Percentiles rank a stretch among this genome's conserved stretches.
Evolutionary conservation across 2,797 vertebrate genomes (phyloP).

Genomic region (Acanthiza pusilla): DNA sequence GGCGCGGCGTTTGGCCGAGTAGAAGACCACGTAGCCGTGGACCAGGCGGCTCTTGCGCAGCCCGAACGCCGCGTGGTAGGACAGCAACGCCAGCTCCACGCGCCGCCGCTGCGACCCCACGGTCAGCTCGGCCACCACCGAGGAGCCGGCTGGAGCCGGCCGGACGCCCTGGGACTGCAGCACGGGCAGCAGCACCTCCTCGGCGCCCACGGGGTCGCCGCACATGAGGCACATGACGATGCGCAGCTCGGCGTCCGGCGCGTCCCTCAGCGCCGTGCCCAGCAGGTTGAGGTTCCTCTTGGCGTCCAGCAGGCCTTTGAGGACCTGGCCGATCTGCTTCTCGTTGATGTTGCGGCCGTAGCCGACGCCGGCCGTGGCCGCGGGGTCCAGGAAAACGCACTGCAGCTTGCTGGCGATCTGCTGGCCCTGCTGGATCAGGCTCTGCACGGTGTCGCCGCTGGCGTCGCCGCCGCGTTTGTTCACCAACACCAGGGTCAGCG

Average conservation of each 20-base stretch:
- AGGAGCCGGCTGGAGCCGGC: background rate
- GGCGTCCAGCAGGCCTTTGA: slow-evolving; percentile 86
- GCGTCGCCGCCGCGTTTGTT: slow-evolving; percentile 88
- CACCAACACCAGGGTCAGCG: slow-evolving; percentile 87
- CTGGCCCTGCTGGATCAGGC: slow-evolving; percentile 89
- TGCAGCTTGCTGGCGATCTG: slow-evolving; percentile 89
- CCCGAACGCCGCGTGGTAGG: slow-evolving; percentile 93
- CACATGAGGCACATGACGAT: slow-evolving; percentile 96
- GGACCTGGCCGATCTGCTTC: slow-evolving; percentile 89
- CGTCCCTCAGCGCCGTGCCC: slow-evolving; percentile 80
- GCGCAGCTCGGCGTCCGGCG: slow-evolving; percentile 84
- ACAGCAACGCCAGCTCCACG: slow-evolving; percentile 87
- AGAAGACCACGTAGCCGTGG: slow-evolving; percentile 92
- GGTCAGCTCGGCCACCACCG: slow-evolving; percentile 75
- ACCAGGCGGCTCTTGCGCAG: slow-evolving; percentile 89
- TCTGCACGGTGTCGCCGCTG: slow-evolving; percentile 91
- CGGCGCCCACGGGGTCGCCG: slow-evolving; percentile 86
- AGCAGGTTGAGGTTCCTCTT: slow-evolving; percentile 80
- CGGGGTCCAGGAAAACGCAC: slow-evolving; percentile 89
- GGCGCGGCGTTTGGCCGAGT: slow-evolving; percentile 88
- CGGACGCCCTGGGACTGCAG: slow-evolving; percentile 85
- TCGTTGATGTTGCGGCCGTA: slow-evolving; percentile 92
- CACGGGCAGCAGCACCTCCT: slow-evolving; percentile 89
- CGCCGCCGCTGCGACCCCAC: slow-evolving; percentile 83
- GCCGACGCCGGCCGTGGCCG: slow-evolving; percentile 83